A percentile compares a stretch with the other conserved stretches of the same genome.
These are phyloP conservation scores for Phenganax subtilis DNA, from an alignment of 92 coral and sea anemone species.

Conservation along the genomic window DNA sequence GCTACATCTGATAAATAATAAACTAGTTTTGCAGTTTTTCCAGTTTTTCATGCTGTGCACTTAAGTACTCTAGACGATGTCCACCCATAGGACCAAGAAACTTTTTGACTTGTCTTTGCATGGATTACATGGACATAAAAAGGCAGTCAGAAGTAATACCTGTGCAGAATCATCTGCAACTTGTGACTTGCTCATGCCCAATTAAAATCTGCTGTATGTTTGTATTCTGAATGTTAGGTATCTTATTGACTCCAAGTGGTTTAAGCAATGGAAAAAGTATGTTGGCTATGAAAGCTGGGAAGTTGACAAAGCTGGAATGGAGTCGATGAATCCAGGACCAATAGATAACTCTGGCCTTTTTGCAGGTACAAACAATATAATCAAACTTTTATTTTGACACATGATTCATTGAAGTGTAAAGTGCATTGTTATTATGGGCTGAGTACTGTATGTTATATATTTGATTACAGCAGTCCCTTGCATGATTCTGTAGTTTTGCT, in stretches of 20 bases:
- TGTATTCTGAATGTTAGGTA: slow-evolving; percentile 51
- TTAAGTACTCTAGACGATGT: too few relatives aligned
- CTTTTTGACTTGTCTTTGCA: too few relatives aligned
- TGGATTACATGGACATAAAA: too few relatives aligned
- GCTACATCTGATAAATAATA: too few relatives aligned
- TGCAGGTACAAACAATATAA: slow-evolving; percentile 46
- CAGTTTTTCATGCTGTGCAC: too few relatives aligned
- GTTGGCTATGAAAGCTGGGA: slow-evolving; percentile 98
- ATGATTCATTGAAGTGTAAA: too few relatives aligned
- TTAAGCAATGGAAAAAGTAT: slow-evolving; percentile 96
- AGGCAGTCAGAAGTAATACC: neutral
- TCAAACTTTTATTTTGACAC: neutral
- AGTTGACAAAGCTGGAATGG: slow-evolving; percentile 68
- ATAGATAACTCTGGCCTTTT: slow-evolving; percentile 80
- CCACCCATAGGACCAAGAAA: too few relatives aligned
- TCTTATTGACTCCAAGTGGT: slow-evolving; percentile 84
- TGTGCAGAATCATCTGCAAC: neutral
- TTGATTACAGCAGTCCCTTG: neutral
- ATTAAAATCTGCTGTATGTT: neutral
- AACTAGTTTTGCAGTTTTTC: too few relatives aligned
- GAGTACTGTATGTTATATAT: too few relatives aligned
- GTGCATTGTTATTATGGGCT: too few relatives aligned
- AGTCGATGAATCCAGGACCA: slow-evolving; percentile 88
- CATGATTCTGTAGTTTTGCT: neutral
- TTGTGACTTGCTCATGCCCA: too few relatives aligned